Percentiles rank a stretch among this genome's conserved stretches.
phyloP scores from a whole-genome alignment of 2,888 invertebrate species.

The Homarus gammarus region DNA sequence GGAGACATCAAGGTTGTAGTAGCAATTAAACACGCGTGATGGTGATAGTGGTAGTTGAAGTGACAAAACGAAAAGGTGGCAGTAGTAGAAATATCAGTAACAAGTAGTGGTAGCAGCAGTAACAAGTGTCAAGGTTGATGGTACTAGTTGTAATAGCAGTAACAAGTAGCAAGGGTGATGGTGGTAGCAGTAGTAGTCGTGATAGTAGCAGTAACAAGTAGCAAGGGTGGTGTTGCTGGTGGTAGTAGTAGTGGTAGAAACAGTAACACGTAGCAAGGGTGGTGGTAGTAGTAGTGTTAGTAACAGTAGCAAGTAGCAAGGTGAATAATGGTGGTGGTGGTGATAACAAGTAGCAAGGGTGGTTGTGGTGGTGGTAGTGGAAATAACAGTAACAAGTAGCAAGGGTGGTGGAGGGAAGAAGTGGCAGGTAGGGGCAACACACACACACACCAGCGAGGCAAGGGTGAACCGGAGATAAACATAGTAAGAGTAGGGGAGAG shows the following conservation, averaged over 20 bases:
- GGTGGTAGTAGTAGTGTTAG: neutral
- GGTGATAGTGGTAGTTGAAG: no score
- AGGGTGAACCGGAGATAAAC: conserved; percentile 3
- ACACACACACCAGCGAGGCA: neutral
- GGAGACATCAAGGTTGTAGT: no score
- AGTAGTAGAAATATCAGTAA: no score
- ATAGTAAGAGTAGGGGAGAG: neutral
- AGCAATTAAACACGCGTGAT: no score
- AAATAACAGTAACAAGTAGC: neutral
- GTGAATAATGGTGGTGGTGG: neutral
- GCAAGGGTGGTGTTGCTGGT: neutral
- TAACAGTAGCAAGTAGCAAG: neutral
- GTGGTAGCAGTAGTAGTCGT: neutral
- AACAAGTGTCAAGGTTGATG: no score
- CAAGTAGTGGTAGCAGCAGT: no score
- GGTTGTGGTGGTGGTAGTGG: neutral
- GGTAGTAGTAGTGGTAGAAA: no score
- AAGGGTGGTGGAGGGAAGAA: neutral
- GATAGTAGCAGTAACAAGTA: neutral
- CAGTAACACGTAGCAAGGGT: neutral
- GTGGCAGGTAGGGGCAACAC: neutral
- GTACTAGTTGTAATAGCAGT: no score
- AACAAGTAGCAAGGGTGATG: no score
- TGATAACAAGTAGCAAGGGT: neutral
- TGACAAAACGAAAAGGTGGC: no score